phyloP scores from a whole-genome alignment of 2,113 vertebrate species.

The Guaruba guarouba region DNA sequence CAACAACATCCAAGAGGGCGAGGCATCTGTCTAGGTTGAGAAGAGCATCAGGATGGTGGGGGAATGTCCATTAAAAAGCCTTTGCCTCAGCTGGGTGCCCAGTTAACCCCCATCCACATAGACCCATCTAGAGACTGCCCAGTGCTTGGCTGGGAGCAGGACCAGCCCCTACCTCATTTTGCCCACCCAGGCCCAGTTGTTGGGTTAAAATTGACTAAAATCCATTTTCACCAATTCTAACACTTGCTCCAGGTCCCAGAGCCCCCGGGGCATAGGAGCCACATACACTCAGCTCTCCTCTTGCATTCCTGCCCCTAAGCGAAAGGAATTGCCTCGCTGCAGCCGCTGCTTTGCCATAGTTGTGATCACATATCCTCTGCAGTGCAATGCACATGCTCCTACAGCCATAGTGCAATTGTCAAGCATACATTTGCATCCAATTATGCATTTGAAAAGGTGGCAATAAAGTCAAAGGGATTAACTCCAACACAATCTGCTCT shows the following conservation, averaged over 20 bases:
- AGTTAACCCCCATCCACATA: fast-evolving
- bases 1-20: too few species aligned
- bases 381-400: fast-evolving
- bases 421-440: neutral
- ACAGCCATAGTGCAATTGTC: neutral
- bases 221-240: neutral
- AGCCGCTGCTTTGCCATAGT: neutral
- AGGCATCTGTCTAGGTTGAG: neutral
- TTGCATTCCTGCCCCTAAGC: neutral
- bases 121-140: neutral
- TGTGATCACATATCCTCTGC: neutral
- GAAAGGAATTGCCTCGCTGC: neutral
- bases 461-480: neutral
- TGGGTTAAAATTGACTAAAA: neutral
- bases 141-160: neutral
- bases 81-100: neutral
- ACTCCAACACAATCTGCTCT: neutral
- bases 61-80: neutral
- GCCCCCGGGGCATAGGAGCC: fast-evolving
- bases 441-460: neutral
- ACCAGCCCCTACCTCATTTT: fast-evolving
- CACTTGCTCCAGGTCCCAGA: too few species aligned
- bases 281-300: fast-evolving
- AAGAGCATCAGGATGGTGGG: fast-evolving
- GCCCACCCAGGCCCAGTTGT: neutral